Base-by-base conservation (phyloP, 2,888 invertebrate species). In the Epirrita christyi region DNA sequence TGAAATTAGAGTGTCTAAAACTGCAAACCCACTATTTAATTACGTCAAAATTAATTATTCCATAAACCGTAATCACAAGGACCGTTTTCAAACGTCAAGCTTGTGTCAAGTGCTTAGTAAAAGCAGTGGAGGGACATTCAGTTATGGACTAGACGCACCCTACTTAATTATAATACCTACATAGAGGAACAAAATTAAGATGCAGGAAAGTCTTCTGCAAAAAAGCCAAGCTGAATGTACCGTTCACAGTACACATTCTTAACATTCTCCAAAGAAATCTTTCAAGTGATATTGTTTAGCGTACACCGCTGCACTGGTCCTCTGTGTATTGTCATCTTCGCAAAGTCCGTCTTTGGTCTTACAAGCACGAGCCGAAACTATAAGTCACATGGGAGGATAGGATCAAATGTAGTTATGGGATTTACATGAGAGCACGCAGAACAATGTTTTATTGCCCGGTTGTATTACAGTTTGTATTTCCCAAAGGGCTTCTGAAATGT, bases 381-480 rank as follows among this genome's bases (percentile, higher is more conserved):
- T 80, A 79, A 76, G 75, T 76, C 84, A 66, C 75, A 21, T 45
- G 83, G 77, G 81, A 78, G 66, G 66, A 62, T 59, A 56, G 71
- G 76, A 79, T 81, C 83, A 78, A 80, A 77, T 67, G 79, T 80
- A 80, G 83, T 85, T 82, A 81, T 79, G 76, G 81, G 82, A 85
- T 87, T 86, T 86, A 84, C 84, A 85, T 84, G 80, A 76, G 68
- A 81, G 81, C 82, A 83, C 76, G 81, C 75, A 76, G 78, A 84
- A 84, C 86, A 83, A 82, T 83, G 84, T 88, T 87, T 85, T 85
- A 85, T 85, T 80, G 78, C 73, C 59, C 49, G 58, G 70, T 67
- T 74, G 76, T 81, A 86, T 85, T 85, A 85, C 74, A 80, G 74
- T 83, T 81, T 78, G 79, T 81, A 88, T 88, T 88, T 88, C 88